Conservation (phyloP, 1,140 invertebrate species). For the Drosophila sturtevanti region DNA sequence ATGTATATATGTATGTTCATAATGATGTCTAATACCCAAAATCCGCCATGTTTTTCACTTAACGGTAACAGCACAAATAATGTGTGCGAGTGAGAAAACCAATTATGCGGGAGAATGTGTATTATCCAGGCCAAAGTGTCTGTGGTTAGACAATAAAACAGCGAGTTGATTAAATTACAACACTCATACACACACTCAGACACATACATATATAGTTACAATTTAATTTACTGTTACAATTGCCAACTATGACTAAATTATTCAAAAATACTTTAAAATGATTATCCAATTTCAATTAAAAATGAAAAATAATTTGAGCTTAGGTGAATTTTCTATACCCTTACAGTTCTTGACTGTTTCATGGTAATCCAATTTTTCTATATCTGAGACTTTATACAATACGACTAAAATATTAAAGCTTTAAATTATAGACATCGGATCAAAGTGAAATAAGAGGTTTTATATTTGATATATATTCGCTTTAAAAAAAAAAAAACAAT, state of each 20-base stretch:
- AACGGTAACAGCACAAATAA: background rate
- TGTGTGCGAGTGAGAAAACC: background rate
- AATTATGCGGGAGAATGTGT: background rate
- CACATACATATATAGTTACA: background rate
- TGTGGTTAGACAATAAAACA: constrained; percentile 1
- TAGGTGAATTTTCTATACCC: background rate
- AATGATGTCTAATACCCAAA: background rate
- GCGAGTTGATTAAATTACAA: constrained; percentile 4
- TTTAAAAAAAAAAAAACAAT: too few relatives aligned
- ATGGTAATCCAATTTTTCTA: background rate
- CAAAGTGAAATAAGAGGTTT: too few relatives aligned
- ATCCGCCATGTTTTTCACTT: background rate
- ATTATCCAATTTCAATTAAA: background rate
- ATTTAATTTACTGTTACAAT: background rate
- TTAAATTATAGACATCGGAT: too few relatives aligned
- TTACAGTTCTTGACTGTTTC: background rate
- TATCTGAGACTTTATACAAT: too few relatives aligned
- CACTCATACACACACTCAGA: background rate
- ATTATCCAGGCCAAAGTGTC: background rate
- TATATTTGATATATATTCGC: too few relatives aligned
- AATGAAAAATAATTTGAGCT: background rate
- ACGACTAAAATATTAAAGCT: too few relatives aligned
- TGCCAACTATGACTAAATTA: background rate
- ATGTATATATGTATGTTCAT: too few relatives aligned
- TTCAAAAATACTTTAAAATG: constrained; percentile 2